Evolutionary conservation across 2,888 invertebrate genomes (phyloP).

Genomic region (Priocnemis perturbator): DNA sequence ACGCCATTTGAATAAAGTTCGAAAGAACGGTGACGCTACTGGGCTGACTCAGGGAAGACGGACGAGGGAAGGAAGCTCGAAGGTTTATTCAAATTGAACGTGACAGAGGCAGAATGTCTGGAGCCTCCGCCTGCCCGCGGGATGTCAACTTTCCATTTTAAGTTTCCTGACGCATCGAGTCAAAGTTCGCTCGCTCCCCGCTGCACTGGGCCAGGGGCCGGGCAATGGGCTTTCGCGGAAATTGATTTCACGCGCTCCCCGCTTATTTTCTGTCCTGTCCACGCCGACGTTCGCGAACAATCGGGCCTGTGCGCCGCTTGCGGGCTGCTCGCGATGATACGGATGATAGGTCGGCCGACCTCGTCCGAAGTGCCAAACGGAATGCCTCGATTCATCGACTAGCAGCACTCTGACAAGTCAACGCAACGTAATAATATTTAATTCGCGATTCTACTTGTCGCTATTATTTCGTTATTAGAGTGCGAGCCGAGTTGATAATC

Average conservation of each 20-base stretch:
- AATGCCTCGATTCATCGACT: too few relatives aligned
- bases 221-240: background rate
- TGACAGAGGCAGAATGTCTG: background rate
- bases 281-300: too few relatives aligned
- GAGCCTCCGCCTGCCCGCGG: background rate
- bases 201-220: too few relatives aligned
- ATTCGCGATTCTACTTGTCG: background rate
- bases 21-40: background rate
- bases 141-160: slow-evolving; percentile 4
- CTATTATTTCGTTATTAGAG: background rate
- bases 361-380: too few relatives aligned
- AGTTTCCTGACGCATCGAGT: slow-evolving; percentile 1
- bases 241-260: background rate
- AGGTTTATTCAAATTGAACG: slow-evolving; percentile 4
- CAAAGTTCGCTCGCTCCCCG: background rate
- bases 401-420: too few relatives aligned
- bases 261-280: too few relatives aligned
- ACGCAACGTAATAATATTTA: background rate
- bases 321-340: too few relatives aligned
- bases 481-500: background rate
- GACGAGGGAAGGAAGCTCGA: background rate
- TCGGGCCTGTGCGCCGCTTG: too few relatives aligned
- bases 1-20: slow-evolving; percentile 1
- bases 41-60: background rate
- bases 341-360: too few relatives aligned